Evolutionary conservation across 2,888 invertebrate species (phyloP).

Genomic region (Parnassius glacialis): DNA sequence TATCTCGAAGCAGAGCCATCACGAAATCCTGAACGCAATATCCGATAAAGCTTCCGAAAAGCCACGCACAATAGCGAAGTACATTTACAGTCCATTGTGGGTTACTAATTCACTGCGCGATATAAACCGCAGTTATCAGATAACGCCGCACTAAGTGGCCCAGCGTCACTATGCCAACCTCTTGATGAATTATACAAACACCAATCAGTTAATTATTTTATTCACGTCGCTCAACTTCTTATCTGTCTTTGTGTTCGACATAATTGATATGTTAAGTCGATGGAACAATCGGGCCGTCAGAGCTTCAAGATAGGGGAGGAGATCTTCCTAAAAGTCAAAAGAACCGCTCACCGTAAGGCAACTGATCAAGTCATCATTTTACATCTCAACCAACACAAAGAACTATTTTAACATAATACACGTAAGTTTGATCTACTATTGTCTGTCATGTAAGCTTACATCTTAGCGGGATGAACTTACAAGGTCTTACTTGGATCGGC

Average conservation of each 20-base stretch:
- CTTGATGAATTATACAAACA: constrained; percentile 80
- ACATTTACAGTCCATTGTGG: constrained; percentile 69
- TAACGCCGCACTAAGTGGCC: constrained; percentile 69
- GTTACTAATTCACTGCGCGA: constrained; percentile 46
- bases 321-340: constrained; percentile 33
- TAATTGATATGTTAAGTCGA: constrained; percentile 79
- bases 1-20: constrained; percentile 36
- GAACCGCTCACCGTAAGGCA: constrained; percentile 34
- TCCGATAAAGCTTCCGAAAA: constrained; percentile 52
- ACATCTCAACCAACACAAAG: constrained; percentile 59
- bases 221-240: constrained; percentile 76
- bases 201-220: constrained; percentile 80
- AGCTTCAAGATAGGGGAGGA: constrained; percentile 46
- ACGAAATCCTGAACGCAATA: constrained; percentile 46
- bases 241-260: constrained; percentile 75
- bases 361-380: constrained; percentile 44
- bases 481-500: constrained; percentile 8
- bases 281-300: constrained; percentile 73
- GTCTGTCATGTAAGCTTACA: constrained; percentile 50
- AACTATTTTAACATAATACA: constrained; percentile 68
- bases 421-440: constrained; percentile 43
- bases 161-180: constrained; percentile 54
- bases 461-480: constrained; percentile 13
- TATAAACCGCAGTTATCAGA: constrained; percentile 60
- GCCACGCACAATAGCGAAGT: constrained; percentile 55